These are phyloP conservation scores for Meloidogyne hapla DNA, from an alignment of 1,140 invertebrate genomes.

Conservation along the genomic window DNA sequence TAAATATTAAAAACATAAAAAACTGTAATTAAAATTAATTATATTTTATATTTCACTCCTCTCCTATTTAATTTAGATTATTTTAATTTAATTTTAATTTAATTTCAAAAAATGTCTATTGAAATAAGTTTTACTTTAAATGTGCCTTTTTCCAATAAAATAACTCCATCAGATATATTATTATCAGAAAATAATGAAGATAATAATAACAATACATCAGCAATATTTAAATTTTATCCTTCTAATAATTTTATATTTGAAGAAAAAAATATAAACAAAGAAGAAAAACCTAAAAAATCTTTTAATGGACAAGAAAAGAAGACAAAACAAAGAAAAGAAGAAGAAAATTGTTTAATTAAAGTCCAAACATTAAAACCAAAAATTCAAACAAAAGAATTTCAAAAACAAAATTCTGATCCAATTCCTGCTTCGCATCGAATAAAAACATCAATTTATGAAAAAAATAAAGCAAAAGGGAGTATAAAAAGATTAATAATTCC, in stretches of 20 bases:
- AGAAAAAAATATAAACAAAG: neutral
- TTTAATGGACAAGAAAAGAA: neutral
- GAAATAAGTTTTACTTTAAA: conserved; percentile 4
- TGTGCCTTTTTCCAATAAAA: neutral
- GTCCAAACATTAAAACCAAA: too few species aligned
- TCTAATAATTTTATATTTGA: neutral
- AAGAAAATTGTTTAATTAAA: too few species aligned
- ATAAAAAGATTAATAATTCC: neutral
- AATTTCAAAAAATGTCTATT: neutral
- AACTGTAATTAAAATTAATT: too few species aligned
- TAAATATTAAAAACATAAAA: too few species aligned
- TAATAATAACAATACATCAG: neutral
- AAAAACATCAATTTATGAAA: neutral
- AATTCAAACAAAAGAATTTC: neutral
- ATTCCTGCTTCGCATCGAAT: neutral
- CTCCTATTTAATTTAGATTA: too few species aligned
- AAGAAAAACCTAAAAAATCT: neutral
- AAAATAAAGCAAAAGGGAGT: neutral
- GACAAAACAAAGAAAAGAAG: neutral
- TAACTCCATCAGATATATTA: neutral
- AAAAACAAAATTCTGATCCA: neutral
- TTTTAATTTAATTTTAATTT: neutral
- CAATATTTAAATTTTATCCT: neutral
- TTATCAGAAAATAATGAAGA: too few species aligned
- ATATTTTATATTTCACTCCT: too few species aligned